Percentiles rank a stretch among this genome's conserved stretches.
Conservation (phyloP, 2,113 vertebrate species). For the Sphyrna mokarran region DNA sequence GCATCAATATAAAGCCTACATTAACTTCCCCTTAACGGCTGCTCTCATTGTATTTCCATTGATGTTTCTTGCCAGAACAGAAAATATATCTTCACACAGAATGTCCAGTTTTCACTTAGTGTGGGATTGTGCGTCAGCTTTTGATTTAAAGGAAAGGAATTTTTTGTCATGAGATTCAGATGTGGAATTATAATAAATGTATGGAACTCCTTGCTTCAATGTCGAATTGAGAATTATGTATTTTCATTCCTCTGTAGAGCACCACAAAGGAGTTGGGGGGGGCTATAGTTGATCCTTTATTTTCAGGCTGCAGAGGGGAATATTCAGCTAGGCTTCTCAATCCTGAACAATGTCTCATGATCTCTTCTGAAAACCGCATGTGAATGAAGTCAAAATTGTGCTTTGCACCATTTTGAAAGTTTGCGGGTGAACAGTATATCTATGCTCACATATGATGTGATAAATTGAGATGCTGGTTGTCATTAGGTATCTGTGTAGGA, state of each 20-base stretch:
- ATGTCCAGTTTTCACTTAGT: background rate
- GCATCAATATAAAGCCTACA: background rate
- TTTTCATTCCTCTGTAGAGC: background rate
- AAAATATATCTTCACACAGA: background rate
- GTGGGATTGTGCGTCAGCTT: background rate
- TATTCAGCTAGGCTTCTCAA: background rate
- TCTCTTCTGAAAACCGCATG: background rate
- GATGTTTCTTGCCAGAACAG: background rate
- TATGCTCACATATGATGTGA: background rate
- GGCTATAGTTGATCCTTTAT: background rate
- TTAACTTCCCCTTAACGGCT: background rate
- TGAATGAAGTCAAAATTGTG: background rate
- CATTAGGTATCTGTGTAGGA: background rate
- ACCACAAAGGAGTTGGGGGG: background rate
- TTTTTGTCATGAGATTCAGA: background rate
- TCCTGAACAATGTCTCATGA: background rate
- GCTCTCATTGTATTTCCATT: background rate
- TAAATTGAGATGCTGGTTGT: background rate
- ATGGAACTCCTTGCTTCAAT: background rate
- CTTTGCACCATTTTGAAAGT: background rate
- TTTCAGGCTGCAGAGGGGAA: background rate
- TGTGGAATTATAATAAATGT: background rate
- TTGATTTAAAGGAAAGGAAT: slow-evolving; percentile 1
- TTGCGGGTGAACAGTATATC: too few relatives aligned
- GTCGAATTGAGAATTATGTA: background rate